A percentile compares a stretch with the other conserved stretches of the same genome.
phyloP scores from a whole-genome alignment of 2,888 invertebrate species.

The Gastrophysa polygoni region DNA sequence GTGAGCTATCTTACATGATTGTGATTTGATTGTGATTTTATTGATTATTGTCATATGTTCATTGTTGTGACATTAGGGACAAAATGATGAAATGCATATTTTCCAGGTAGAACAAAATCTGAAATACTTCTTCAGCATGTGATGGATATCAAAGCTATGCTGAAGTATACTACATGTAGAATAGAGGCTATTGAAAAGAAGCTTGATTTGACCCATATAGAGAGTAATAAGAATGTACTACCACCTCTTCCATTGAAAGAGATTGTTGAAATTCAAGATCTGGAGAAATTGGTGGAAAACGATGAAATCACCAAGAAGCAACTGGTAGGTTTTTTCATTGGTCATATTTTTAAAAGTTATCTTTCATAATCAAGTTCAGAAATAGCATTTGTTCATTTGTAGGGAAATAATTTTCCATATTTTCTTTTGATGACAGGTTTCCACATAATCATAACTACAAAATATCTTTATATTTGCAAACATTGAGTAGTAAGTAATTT shows the following conservation, averaged over 20 bases:
- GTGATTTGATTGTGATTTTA: too few relatives aligned
- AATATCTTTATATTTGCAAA: neutral
- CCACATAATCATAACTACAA: neutral
- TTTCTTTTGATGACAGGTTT: neutral
- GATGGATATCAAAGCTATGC: neutral
- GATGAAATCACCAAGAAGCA: neutral
- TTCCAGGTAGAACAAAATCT: neutral
- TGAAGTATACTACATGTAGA: conserved; percentile 1
- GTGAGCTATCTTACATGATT: too few relatives aligned
- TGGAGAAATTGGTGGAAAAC: neutral
- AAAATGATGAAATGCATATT: neutral
- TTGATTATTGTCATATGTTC: too few relatives aligned
- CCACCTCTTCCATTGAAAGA: neutral
- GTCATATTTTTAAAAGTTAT: conserved; percentile 1
- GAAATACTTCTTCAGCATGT: neutral
- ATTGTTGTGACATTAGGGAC: neutral
- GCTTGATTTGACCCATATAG: conserved; percentile 1
- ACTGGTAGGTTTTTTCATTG: neutral
- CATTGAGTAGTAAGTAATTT: neutral
- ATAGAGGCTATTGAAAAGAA: neutral
- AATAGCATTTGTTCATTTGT: neutral
- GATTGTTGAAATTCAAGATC: neutral
- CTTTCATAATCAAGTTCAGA: neutral
- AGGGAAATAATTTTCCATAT: neutral
- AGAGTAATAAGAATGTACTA: neutral